phyloP scores from a whole-genome alignment of 2,888 invertebrate genomes.

The Quadroppia sp. region DNA sequence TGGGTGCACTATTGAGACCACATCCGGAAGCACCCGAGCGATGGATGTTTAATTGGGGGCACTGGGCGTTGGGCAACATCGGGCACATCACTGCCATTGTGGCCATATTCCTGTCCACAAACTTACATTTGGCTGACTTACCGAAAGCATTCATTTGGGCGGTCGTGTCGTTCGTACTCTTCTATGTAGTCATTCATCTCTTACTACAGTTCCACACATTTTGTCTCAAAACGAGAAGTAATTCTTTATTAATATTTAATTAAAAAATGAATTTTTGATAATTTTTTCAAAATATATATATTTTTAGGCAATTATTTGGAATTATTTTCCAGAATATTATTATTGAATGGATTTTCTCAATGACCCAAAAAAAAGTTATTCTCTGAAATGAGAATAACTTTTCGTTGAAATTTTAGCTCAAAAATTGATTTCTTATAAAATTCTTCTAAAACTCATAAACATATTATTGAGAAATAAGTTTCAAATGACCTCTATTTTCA shows the following conservation, averaged over 20 bases:
- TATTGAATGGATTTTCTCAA: background rate
- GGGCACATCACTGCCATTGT: constrained; percentile 70
- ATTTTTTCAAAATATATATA: background rate
- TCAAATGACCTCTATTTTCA: no score
- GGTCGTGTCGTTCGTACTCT: constrained; percentile 78
- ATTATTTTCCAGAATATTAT: background rate
- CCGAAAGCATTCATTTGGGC: constrained; percentile 84
- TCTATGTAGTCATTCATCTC: constrained; percentile 82
- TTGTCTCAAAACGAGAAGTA: constrained; percentile 33
- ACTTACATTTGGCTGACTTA: constrained; percentile 75
- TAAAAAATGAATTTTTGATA: background rate
- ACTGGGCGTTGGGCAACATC: constrained; percentile 81
- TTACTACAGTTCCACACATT: constrained; percentile 57
- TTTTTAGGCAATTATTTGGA: background rate
- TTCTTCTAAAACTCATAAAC: no score
- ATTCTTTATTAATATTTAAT: constrained; percentile 11
- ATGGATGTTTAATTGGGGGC: constrained; percentile 82
- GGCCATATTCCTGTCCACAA: constrained; percentile 61
- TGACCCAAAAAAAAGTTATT: background rate
- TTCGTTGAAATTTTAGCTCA: background rate
- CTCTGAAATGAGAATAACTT: background rate
- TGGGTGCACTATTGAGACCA: constrained; percentile 79
- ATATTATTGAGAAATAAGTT: no score
- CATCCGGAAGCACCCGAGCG: constrained; percentile 74
- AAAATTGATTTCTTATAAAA: background rate